Evolutionary conservation across 2,113 vertebrate species (phyloP), one percentile per base, ranked within the genome.

Genomic region (Cheilinus undulatus): DNA sequence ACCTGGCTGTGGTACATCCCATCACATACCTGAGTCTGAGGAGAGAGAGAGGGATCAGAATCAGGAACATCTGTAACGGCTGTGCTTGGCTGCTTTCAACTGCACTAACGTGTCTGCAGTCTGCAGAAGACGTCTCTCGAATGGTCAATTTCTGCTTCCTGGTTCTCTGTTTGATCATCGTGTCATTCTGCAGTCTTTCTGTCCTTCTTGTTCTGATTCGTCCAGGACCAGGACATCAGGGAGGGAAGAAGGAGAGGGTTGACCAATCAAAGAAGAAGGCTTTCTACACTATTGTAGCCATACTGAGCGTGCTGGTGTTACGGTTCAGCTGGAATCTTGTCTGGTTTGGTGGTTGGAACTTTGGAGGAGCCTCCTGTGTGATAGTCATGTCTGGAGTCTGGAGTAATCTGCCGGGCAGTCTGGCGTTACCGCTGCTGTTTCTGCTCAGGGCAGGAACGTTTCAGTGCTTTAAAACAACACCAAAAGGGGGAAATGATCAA

Each of bases 1-100:
- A 76, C 68, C 13, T 82, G 61, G 79, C 79, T 0, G 68, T 67
- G 0, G 43, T 76, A 4, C 62, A 62, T 26, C 70, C 70, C 36
- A 15, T 80, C 59, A 58, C 10, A 22, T 80, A 69, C 49, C 14
- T 59, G 38, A 59, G 26, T 4, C 59, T 78, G 51, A 59, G 12
- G 14, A 12, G 15, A 10, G 19, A 27, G 5, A 26, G 69, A 40
- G 69, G 69, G 9, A 8, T 70, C 49, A 36, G 60, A 10, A 32
- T 73, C 43, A 57, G 73, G 15, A 78, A 74, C 2, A 3, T 49
- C 48, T 6, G 5, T 49, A 24, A 69, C 2, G 64, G 17, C 0
- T 56, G 22, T 2, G 42, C 40, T 12, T 83, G 80, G 80, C 22
- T 83, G 42, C 36, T 75, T 7, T 26, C 15, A n/a, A n/a, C n/a